These are phyloP conservation scores for Entelurus aequoreus DNA, from an alignment of 2,113 vertebrate species.

Conservation along the genomic window DNA sequence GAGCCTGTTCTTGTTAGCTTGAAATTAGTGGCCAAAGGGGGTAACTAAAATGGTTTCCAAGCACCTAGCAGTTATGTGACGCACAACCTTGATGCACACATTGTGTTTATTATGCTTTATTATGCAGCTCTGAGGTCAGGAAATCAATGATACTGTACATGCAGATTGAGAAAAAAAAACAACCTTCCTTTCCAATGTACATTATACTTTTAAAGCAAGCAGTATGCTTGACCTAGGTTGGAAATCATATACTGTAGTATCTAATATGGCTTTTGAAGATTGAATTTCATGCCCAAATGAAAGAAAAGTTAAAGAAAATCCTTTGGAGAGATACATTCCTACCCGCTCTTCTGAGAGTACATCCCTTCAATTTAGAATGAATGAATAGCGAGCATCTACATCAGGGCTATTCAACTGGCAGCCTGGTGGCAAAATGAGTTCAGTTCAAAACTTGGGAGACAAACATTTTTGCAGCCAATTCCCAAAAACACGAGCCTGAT, in stretches of 20 bases:
- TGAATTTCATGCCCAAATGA: constrained; percentile 34
- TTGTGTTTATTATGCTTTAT: constrained; percentile 3
- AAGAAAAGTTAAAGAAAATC: constrained; percentile 32
- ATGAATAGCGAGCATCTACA: constrained; percentile 27
- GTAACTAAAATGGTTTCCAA: not conserved
- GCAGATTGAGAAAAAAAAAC: constrained; percentile 4
- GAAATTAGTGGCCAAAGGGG: not conserved
- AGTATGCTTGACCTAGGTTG: constrained; percentile 18
- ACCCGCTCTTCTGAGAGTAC: constrained; percentile 35
- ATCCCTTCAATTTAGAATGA: constrained; percentile 34
- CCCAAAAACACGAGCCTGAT: too few species aligned
- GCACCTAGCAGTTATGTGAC: not conserved
- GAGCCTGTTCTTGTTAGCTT: not conserved
- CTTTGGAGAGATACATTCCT: constrained; percentile 33
- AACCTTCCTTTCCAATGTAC: constrained; percentile 4
- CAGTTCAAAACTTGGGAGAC: too few species aligned
- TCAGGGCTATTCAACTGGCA: not conserved
- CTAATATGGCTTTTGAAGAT: constrained; percentile 45
- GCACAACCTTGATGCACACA: not conserved
- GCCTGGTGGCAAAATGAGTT: too few species aligned
- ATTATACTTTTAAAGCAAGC: not conserved
- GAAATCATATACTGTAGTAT: constrained; percentile 16
- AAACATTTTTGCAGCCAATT: too few species aligned
- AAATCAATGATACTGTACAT: constrained; percentile 16
- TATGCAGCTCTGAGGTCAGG: constrained; percentile 11